Percentiles rank a stretch among this genome's conserved stretches.
These are phyloP conservation scores for Botia kubotai DNA, from an alignment of 2,797 vertebrate species.

Conservation along the genomic window DNA sequence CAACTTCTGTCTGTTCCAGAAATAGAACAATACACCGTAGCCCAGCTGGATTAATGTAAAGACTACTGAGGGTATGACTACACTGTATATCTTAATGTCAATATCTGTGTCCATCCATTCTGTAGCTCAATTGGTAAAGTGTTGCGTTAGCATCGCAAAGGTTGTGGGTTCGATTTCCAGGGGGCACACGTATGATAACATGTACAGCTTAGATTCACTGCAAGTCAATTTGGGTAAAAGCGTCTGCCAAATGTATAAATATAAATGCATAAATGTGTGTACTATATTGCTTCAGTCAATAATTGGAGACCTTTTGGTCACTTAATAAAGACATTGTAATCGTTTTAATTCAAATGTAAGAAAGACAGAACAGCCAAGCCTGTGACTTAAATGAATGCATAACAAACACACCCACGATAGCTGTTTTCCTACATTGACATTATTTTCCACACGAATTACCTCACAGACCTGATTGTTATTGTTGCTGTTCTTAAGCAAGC, in stretches of 20 bases:
- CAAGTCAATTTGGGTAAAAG: too few relatives aligned
- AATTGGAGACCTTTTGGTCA: neutral
- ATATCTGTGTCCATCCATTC: too few relatives aligned
- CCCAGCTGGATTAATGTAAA: constrained; percentile 23
- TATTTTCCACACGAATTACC: neutral
- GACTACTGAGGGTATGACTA: neutral
- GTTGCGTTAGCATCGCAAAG: too few relatives aligned
- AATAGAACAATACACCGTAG: too few relatives aligned
- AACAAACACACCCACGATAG: neutral
- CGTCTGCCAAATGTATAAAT: too few relatives aligned
- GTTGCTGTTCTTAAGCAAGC: constrained; percentile 1
- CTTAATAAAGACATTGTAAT: neutral
- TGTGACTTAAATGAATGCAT: neutral
- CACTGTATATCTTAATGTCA: too few relatives aligned
- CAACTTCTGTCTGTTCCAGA: constrained; percentile 27
- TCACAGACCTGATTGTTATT: neutral
- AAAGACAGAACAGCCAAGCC: neutral
- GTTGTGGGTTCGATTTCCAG: too few relatives aligned
- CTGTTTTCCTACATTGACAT: neutral
- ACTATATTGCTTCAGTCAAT: neutral
- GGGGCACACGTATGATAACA: too few relatives aligned
- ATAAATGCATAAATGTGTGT: neutral
- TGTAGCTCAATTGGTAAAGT: too few relatives aligned
- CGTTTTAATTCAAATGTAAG: neutral
- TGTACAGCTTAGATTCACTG: too few relatives aligned